Evolutionary conservation across 1,140 invertebrate genomes (phyloP), one percentile per base, ranked within the genome.

Genomic region (Drosophila nebulosa): DNA sequence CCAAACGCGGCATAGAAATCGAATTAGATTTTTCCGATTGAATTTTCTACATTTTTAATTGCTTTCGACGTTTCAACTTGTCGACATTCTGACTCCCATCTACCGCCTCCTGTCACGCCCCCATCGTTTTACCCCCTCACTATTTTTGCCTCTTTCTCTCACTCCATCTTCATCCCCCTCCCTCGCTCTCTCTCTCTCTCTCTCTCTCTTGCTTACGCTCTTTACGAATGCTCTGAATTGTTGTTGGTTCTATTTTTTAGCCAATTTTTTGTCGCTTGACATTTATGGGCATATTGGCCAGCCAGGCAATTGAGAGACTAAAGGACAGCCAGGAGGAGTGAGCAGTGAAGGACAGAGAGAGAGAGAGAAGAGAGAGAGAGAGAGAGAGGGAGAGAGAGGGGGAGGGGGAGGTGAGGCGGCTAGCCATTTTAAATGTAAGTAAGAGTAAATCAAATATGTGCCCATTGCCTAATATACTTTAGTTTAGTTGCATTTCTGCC

Each of bases 1-100:
- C 80, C 80, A 86, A 86, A 86, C 80, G 83, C 80, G 81, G 78
- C 81, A 86, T 86, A 81, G 84, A 88, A 88, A 88, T 88, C 72
- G 83, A 88, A 88, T 88, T 88, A 88, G 83, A 88, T 88, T 88
- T 88, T 88, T 84, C 84, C 83, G 83, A 88, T 88, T 88, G 83
- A 88, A 83, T 88, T 88, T 88, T 88, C 83, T 88, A 88, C 83
- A 88, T 89, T 88, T 86, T 88, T 88, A 88, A 88, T 88, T 88
- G 83, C 84, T 88, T 88, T 88, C 83, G 84, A 89, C 84, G 62
- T 88, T 88, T 88, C 71, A 83, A 88, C 78, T 88, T 89, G 80
- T 88, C 84, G 83, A 78, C 62, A 60, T 63, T 50, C 39, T 46
- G 39, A 46, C 39, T 46, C 39, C 39, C 39, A 46, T 46, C 18